Percentiles rank a stretch among this genome's conserved stretches.
These are phyloP conservation scores for Myotis myotis DNA, from an alignment of 2,797 vertebrate species.

Conservation along the genomic window DNA sequence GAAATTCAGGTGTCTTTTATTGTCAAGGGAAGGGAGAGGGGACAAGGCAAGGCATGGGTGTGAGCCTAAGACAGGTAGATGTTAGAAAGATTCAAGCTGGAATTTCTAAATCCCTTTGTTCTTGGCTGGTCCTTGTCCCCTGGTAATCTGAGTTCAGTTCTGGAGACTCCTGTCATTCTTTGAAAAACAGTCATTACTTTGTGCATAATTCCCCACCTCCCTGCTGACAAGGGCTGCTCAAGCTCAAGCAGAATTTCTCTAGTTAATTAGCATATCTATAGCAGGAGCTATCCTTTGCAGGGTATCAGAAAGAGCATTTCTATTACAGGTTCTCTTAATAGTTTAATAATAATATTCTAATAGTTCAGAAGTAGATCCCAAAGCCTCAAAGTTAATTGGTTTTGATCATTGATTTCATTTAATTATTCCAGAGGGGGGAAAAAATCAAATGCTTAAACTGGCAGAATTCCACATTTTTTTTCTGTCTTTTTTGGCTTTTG, in stretches of 20 bases:
- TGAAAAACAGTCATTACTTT: not conserved
- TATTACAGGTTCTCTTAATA: not conserved
- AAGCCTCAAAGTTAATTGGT: not conserved
- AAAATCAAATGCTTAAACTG: not conserved
- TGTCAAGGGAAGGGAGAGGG: not conserved
- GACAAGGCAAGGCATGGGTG: not conserved
- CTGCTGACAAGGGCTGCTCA: not conserved
- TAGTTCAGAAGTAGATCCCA: not conserved
- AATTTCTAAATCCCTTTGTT: not conserved
- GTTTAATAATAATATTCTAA: not conserved
- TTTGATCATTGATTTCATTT: not conserved
- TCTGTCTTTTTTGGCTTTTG: not conserved
- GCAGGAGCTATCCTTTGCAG: not conserved
- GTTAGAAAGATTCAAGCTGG: not conserved
- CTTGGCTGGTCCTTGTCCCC: not conserved
- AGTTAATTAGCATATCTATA: not conserved
- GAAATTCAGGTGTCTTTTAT: not conserved
- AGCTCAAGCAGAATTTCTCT: not conserved
- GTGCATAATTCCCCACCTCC: not conserved
- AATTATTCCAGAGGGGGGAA: not conserved
- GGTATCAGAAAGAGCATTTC: not conserved
- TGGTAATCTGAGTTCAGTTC: not conserved
- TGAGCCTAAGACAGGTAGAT: not conserved
- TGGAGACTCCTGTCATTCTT: not conserved
- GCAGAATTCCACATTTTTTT: not conserved